Conservation (phyloP, 2,888 invertebrate species). For the Mechanitis mazaeus region DNA sequence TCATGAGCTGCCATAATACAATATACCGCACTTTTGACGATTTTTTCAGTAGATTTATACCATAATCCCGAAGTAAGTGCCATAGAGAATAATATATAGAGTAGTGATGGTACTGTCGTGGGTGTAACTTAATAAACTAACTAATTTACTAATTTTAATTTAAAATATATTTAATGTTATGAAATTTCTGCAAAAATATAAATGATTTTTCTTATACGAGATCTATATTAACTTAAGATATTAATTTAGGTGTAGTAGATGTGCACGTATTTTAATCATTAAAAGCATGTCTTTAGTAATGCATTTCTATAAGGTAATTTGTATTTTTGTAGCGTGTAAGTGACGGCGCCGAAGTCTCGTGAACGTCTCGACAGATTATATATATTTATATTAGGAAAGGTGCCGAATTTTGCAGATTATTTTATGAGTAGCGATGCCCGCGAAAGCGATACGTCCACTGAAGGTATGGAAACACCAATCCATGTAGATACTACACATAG, state of each 20-base stretch:
- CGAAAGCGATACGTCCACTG: conserved; percentile 70
- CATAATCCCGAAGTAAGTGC: conserved; percentile 32
- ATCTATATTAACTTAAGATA: no score
- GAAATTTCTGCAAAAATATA: no score
- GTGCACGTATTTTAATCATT: conserved; percentile 15
- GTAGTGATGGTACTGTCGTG: conserved; percentile 39
- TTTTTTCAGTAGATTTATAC: neutral
- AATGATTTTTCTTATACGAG: no score
- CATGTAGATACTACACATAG: conserved; percentile 42
- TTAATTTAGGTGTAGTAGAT: no score
- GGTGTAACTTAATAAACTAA: conserved; percentile 23
- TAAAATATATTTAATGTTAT: conserved; percentile 23
- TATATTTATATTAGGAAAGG: conserved; percentile 13
- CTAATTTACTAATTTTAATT: conserved; percentile 35
- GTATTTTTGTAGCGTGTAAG: conserved; percentile 24
- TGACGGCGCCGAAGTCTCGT: conserved; percentile 16
- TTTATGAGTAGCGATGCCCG: conserved; percentile 47
- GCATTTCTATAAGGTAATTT: conserved; percentile 7
- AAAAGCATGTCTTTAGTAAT: conserved; percentile 11
- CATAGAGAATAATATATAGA: conserved; percentile 33
- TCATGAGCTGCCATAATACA: no score
- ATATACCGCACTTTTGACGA: no score
- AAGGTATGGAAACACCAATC: conserved; percentile 72
- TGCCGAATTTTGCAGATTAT: conserved; percentile 29
- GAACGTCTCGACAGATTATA: conserved; percentile 21